These are phyloP conservation scores for Eumaeus atala DNA, from an alignment of 1,140 invertebrate species.

Conservation along the genomic window DNA sequence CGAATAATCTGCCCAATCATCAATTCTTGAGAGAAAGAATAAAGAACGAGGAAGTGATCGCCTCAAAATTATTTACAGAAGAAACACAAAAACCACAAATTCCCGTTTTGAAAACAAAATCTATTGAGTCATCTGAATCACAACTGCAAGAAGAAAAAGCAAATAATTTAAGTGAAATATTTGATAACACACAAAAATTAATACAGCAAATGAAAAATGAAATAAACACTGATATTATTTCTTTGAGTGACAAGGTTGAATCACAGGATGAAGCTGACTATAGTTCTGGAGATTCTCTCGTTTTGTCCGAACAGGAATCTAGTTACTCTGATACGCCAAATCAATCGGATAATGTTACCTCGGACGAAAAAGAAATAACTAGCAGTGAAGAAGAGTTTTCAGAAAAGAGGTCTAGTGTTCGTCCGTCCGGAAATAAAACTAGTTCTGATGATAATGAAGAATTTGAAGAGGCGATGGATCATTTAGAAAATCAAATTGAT, in stretches of 20 bases:
- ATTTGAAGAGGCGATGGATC: constrained; percentile 68
- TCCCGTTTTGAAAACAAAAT: too few species aligned
- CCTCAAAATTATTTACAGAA: too few species aligned
- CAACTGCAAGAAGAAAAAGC: constrained; percentile 38
- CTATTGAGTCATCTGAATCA: neutral
- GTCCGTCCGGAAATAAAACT: constrained; percentile 50
- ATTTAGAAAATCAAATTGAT: constrained; percentile 55
- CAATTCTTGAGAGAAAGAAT: too few species aligned
- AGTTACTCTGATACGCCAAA: constrained; percentile 64
- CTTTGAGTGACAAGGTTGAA: constrained; percentile 60
- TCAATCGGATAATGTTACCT: constrained; percentile 48
- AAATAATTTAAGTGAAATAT: constrained; percentile 74
- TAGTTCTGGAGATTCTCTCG: constrained; percentile 62
- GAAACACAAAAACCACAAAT: too few species aligned
- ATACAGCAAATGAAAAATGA: constrained; percentile 79
- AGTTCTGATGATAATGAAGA: constrained; percentile 71
- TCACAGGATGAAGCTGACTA: constrained; percentile 68
- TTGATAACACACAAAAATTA: constrained; percentile 75
- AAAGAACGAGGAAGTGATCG: too few species aligned
- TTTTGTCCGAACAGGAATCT: constrained; percentile 70
- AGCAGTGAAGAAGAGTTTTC: constrained; percentile 36
- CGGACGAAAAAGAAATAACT: constrained; percentile 54
- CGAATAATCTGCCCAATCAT: too few species aligned
- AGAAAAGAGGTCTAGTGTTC: constrained; percentile 29
- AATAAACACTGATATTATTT: constrained; percentile 76